A percentile compares a stretch with the other conserved stretches of the same genome.
Evolutionary conservation across 2,113 vertebrate species (phyloP).

Genomic region (Myotis lucifugus): DNA sequence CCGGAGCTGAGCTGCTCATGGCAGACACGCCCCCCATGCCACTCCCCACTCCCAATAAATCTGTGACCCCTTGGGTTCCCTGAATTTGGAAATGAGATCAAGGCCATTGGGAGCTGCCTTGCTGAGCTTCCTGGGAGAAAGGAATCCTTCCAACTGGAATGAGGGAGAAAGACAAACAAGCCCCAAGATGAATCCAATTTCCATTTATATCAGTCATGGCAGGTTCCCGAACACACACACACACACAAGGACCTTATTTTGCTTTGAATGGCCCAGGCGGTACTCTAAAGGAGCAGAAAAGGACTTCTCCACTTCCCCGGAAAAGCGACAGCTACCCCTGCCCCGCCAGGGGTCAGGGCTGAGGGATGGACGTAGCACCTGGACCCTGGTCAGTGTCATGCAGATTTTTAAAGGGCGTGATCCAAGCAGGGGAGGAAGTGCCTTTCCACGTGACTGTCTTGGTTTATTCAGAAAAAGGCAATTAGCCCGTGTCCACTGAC

Average conservation of each 20-base stretch:
- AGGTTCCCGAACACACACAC: background rate
- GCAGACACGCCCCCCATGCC: background rate
- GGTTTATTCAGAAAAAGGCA: background rate
- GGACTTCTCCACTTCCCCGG: background rate
- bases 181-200: background rate
- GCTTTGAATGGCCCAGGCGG: background rate
- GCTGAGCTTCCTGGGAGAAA: slow-evolving; percentile 35
- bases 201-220: background rate
- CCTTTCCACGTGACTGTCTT: background rate
- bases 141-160: background rate
- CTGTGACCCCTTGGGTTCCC: background rate
- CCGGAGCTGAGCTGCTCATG: background rate
- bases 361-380: background rate
- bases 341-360: background rate
- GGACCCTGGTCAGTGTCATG: background rate
- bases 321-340: background rate
- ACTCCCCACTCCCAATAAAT: background rate
- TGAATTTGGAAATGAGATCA: slow-evolving; percentile 29
- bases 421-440: background rate
- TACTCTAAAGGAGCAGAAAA: background rate
- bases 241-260: background rate
- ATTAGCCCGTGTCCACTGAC: background rate
- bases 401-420: background rate
- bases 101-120: background rate
- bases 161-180: background rate